Evolutionary conservation across 35 echinoderm and acorn worm species (phyloP).

Genomic region (Apostichopus japonicus): DNA sequence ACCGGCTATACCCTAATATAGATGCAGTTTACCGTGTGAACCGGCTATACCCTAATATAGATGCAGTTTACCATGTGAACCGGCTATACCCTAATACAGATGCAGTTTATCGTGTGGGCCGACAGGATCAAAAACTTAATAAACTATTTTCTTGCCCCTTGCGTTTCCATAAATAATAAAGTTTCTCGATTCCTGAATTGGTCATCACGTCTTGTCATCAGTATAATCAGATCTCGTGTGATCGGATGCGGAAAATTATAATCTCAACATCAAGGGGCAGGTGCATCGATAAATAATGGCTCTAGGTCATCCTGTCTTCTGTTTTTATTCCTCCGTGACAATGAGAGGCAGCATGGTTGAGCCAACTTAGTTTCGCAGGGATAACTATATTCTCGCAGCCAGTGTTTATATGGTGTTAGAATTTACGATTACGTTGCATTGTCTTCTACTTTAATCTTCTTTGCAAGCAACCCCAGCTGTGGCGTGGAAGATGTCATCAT

Average conservation of each 20-base stretch:
- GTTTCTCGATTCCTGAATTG: not conserved
- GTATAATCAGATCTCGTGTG: not conserved
- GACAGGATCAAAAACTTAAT: not conserved
- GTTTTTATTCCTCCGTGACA: too few species aligned
- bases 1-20: too few species aligned
- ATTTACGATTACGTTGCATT: too few species aligned
- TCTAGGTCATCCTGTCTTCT: not conserved
- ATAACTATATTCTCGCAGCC: too few species aligned
- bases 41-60: too few species aligned
- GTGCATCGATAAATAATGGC: not conserved
- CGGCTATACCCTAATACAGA: not conserved
- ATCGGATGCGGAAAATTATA: not conserved
- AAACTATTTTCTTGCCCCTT: not conserved
- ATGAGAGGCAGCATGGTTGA: too few species aligned
- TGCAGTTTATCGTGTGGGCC: not conserved
- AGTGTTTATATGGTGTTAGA: too few species aligned
- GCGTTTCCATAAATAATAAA: not conserved
- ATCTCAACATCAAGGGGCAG: not conserved
- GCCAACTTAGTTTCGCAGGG: too few species aligned
- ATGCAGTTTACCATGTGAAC: not conserved
- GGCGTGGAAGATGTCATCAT: too few species aligned
- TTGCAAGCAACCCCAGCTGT: too few species aligned
- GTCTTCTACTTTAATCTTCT: too few species aligned
- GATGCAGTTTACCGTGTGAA: too few species aligned
- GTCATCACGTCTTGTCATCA: not conserved